These are phyloP conservation scores for Phalacrocorax carbo DNA, from an alignment of 2,113 vertebrate species.

Conservation along the genomic window DNA sequence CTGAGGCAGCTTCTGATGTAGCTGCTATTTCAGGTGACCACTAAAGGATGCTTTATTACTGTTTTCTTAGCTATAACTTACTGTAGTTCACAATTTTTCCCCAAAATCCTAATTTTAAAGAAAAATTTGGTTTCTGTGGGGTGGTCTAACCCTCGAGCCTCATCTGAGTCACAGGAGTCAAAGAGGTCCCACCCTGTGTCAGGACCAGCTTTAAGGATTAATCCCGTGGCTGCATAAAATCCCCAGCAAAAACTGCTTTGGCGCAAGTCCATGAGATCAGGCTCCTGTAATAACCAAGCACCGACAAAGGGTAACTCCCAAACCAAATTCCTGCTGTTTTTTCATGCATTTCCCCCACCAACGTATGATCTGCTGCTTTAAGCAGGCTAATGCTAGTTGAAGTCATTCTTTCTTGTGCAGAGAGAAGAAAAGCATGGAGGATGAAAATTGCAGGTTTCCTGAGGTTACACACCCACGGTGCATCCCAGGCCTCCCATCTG, in stretches of 20 bases:
- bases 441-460: neutral
- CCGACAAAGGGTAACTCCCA: neutral
- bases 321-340: neutral
- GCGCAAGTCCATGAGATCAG: neutral
- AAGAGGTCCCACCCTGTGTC: neutral
- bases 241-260: neutral
- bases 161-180: neutral
- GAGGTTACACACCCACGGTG: neutral
- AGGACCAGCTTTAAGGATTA: neutral
- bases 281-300: neutral
- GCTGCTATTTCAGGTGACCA: neutral
- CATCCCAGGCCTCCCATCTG: neutral
- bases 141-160: accelerated
- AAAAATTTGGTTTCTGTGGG: neutral
- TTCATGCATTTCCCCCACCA: neutral
- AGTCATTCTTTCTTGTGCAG: neutral
- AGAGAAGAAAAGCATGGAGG: neutral
- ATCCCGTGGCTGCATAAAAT: neutral
- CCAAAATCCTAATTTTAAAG: neutral
- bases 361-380: accelerated
- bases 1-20: neutral
- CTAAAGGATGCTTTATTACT: neutral
- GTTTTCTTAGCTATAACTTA: neutral
- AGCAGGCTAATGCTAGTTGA: neutral
- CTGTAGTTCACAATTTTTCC: neutral